These are phyloP conservation scores for Apodemus agrarius DNA, from an alignment of 2,797 vertebrate species.

Conservation along the genomic window DNA sequence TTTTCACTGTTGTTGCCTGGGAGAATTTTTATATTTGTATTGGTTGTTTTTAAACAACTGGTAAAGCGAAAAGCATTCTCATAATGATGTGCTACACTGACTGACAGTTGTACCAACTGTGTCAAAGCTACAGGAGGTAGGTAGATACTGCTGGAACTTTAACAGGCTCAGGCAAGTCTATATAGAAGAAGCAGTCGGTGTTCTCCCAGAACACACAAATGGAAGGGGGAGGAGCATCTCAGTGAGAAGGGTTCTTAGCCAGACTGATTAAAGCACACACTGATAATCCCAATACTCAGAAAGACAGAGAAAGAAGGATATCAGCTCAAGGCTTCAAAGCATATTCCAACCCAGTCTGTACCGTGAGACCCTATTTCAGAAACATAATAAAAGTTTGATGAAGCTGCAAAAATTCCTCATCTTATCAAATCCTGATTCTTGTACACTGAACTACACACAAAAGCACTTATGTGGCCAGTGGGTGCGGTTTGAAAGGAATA, in stretches of 20 bases:
- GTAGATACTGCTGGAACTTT: neutral
- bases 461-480: constrained; percentile 34
- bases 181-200: neutral
- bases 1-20: neutral
- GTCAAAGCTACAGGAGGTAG: constrained; percentile 2
- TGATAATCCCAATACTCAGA: neutral
- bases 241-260: neutral
- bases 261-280: neutral
- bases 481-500: neutral
- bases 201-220: neutral
- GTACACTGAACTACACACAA: neutral
- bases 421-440: constrained; percentile 32
- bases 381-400: constrained; percentile 31
- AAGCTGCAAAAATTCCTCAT: constrained; percentile 46
- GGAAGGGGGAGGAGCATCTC: neutral
- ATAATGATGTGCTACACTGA: neutral
- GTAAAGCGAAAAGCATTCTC: constrained; percentile 48
- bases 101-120: neutral
- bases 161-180: neutral
- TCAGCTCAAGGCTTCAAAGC: neutral
- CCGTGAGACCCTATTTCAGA: neutral
- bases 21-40: neutral
- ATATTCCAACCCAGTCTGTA: neutral
- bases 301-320: too few relatives aligned
- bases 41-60: constrained; percentile 23